Base-by-base conservation (phyloP, 2,797 vertebrate genomes). In the Enteromius unitaeniatus region DNA sequence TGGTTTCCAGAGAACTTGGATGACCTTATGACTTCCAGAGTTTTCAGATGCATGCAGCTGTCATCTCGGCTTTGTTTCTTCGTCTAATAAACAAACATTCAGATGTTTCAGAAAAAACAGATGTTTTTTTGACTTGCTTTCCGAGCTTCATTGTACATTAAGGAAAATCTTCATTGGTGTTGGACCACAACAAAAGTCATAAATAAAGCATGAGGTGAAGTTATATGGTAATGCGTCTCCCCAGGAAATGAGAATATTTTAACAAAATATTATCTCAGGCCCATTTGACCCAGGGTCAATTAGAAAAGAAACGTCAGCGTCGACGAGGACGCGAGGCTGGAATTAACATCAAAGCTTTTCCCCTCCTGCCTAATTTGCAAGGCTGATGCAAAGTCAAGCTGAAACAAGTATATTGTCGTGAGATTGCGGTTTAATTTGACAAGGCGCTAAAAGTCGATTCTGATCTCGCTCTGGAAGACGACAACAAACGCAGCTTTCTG, bases 261-360 rank as follows among this genome's bases (percentile, higher is more conserved):
- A 93, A 93, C 91, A 90, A 94, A 95, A 95, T 95, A 95, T 95
- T 94, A 94, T 95, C 92, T 91, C 91, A 87, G 91, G 93, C 91
- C 90, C 87, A 77, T 92, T 93, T 94, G 93, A 95, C 94, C 94
- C 40, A 3, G 77, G 93, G 94, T 95, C 94, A 94, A 93, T 95
- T 93, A 92, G 93, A 93, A 92, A 91, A 92, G 90, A 91, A 91
- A 93, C 88, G 88, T 93, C 90, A 91, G 90, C 79, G 81, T 86
- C n/a, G 81, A 90, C 55, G 85, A 90, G 85, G 60, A 84, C 73
- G 85, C 42, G 14, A 49, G 34, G 53, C 67, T 84, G 90, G 91
- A 78, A 92, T 91, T 86, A 88, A 87, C 91, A 88, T 87, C 23
- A 77, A 85, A 73, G 84, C 80, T 79, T 70, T 47, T 87, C 88